These are phyloP conservation scores for Danio jaintianensis DNA, from an alignment of 2,797 vertebrate genomes.

Conservation along the genomic window DNA sequence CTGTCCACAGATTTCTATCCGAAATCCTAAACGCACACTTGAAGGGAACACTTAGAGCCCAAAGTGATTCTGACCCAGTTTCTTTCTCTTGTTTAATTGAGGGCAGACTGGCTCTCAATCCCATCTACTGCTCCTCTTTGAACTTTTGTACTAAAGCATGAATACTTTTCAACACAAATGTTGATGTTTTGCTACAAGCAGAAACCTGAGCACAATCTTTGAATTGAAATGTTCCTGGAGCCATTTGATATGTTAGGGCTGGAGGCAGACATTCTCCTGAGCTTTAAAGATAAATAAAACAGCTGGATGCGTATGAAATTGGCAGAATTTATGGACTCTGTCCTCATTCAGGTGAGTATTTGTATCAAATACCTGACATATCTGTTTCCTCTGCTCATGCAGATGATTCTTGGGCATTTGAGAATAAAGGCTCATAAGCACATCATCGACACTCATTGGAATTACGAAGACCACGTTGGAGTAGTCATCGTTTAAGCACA, in stretches of 20 bases:
- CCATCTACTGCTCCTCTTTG: slow-evolving; percentile 5
- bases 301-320: not conserved
- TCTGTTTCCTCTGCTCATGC: not conserved
- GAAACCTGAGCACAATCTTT: slow-evolving; percentile 59
- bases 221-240: slow-evolving; percentile 27
- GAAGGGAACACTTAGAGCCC: slow-evolving; percentile 34
- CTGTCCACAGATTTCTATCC: slow-evolving; percentile 46
- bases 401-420: not conserved
- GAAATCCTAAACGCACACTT: slow-evolving; percentile 41
- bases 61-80: slow-evolving; percentile 46
- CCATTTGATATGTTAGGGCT: slow-evolving; percentile 23
- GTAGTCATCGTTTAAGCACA: slow-evolving; percentile 62
- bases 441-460: slow-evolving; percentile 26
- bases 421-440: slow-evolving; percentile 27
- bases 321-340: not conserved
- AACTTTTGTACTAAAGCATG: slow-evolving; percentile 46
- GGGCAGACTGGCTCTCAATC: slow-evolving; percentile 39
- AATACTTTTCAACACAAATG: slow-evolving; percentile 32
- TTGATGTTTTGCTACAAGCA: slow-evolving; percentile 41
- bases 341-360: slow-evolving; percentile 6
- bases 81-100: slow-evolving; percentile 46
- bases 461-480: slow-evolving; percentile 10
- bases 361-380: slow-evolving; percentile 1
- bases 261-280: not conserved
- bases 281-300: slow-evolving; percentile 11